Evolutionary conservation across 1,140 invertebrate species (phyloP), one percentile per base, ranked within the genome.

Genomic region (Limonius californicus): DNA sequence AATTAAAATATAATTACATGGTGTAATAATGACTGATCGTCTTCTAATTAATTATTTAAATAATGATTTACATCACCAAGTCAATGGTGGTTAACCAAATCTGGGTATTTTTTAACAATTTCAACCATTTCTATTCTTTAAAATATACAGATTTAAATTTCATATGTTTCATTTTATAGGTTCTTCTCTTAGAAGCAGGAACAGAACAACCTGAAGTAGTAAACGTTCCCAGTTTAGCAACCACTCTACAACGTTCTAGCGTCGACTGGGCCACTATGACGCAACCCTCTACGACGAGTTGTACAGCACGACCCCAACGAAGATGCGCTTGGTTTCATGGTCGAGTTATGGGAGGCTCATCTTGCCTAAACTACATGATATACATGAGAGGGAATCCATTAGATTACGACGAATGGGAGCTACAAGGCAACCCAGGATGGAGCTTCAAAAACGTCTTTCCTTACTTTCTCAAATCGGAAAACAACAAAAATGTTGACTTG

Each of bases 111-210:
- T n/a, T n/a, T n/a, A n/a, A n/a, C n/a, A n/a, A n/a, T n/a, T n/a
- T n/a, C n/a, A n/a, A n/a, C n/a, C n/a, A n/a, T n/a, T n/a, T n/a
- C n/a, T n/a, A n/a, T n/a, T n/a, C n/a, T n/a, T n/a, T n/a, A n/a
- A n/a, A n/a, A n/a, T n/a, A n/a, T n/a, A n/a, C n/a, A n/a, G n/a
- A n/a, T n/a, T n/a, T n/a, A n/a, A n/a, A n/a, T n/a, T n/a, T n/a
- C n/a, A n/a, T n/a, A n/a, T n/a, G n/a, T n/a, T n/a, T n/a, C n/a
- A n/a, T 27, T 27, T 76, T 73, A 0, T 68, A 87, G 85, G 78
- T 91, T 7, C 73, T 91, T 6, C 77, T 92, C 0, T 67, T 92
- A 39, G 90, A 93, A 79, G 90, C 89, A 1, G 90, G 90, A 1
- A 84, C 82, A 0, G 86, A 89, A 74, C 89, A 91, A 72, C 86